phyloP scores from a whole-genome alignment of 1,140 invertebrate species.

The Eriosoma lanigerum region DNA sequence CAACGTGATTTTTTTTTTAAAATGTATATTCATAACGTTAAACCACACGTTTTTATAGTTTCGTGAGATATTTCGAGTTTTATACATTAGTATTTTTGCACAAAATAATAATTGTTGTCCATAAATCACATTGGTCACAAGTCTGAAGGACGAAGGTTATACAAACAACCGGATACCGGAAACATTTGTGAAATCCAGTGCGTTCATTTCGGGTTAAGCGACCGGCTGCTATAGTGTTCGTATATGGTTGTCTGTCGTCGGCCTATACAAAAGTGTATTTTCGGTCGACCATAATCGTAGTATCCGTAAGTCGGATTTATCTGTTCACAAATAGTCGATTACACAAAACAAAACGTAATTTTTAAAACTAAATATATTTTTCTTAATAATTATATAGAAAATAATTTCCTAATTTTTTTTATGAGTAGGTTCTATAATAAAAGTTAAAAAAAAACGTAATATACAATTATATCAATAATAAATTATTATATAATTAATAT shows the following conservation, averaged over 20 bases:
- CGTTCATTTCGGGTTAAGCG: background rate
- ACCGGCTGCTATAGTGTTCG: background rate
- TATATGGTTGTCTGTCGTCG: background rate
- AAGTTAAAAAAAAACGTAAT: no score
- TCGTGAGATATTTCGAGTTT: background rate
- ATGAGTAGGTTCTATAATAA: no score
- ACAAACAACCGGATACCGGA: background rate
- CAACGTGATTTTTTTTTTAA: background rate
- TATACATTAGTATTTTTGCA: background rate
- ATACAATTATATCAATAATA: no score
- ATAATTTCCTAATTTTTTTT: no score
- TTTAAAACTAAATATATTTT: no score
- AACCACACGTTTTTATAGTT: background rate
- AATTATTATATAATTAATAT: no score
- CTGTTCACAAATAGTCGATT: no score
- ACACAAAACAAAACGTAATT: no score
- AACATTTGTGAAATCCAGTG: background rate
- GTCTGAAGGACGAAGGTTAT: background rate
- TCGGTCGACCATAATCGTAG: background rate
- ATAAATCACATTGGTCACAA: background rate
- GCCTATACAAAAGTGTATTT: background rate
- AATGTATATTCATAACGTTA: no score
- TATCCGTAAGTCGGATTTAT: no score
- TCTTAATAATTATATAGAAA: no score
- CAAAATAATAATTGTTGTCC: background rate